Percentiles rank a stretch among this genome's conserved stretches.
Evolutionary conservation across 2,797 vertebrate species (phyloP).

Genomic region (Ptychadena robeensis): DNA sequence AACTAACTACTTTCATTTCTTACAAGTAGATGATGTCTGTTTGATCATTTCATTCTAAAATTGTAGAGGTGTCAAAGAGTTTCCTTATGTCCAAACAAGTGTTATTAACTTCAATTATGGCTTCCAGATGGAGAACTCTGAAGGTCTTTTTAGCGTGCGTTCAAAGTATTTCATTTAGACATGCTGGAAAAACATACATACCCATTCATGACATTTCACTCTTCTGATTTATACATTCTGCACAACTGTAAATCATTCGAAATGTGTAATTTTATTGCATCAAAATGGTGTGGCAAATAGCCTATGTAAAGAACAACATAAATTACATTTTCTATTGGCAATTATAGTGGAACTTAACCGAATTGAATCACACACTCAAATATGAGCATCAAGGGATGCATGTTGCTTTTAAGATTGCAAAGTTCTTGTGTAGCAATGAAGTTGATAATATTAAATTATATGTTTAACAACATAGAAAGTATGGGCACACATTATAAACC

Average conservation of each 20-base stretch:
- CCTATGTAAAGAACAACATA: slow-evolving; percentile 73
- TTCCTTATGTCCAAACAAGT: slow-evolving; percentile 84
- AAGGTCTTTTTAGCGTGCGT: slow-evolving; percentile 78
- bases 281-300: slow-evolving; percentile 72
- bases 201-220: slow-evolving; percentile 88
- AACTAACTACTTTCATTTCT: slow-evolving; percentile 82
- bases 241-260: slow-evolving; percentile 77
- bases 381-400: slow-evolving; percentile 59
- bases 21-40: slow-evolving; percentile 81
- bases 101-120: slow-evolving; percentile 92
- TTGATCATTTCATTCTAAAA: slow-evolving; percentile 85
- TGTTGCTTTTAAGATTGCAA: slow-evolving; percentile 61
- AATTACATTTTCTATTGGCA: slow-evolving; percentile 74
- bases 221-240: slow-evolving; percentile 87
- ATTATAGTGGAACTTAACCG: slow-evolving; percentile 69
- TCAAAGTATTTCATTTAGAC: slow-evolving; percentile 88
- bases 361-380: slow-evolving; percentile 64
- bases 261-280: slow-evolving; percentile 78
- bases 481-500: slow-evolving; percentile 16
- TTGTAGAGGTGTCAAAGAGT: slow-evolving; percentile 85
- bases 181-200: slow-evolving; percentile 90
- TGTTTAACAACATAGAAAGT: slow-evolving; percentile 11
- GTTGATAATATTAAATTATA: slow-evolving; percentile 45
- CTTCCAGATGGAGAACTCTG: slow-evolving; percentile 88
- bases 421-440: slow-evolving; percentile 34